These are phyloP conservation scores for Sarcophaga variegata DNA, from an alignment of 2,888 invertebrate genomes.

Conservation along the genomic window DNA sequence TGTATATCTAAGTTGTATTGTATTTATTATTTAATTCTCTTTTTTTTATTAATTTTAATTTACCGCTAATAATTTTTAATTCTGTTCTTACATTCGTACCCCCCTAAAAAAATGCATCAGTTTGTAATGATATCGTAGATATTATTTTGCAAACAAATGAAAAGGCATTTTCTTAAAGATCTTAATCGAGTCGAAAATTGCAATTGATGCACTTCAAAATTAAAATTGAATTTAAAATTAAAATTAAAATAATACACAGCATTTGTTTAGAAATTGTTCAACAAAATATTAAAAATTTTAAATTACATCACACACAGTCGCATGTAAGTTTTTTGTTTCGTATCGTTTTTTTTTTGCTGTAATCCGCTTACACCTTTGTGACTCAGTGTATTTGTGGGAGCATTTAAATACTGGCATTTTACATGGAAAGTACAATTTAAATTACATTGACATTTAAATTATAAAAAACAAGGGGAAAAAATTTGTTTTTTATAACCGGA, in stretches of 20 bases:
- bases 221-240: not conserved
- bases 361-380: not conserved
- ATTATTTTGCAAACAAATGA: not conserved
- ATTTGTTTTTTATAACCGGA: not conserved
- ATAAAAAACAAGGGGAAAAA: not conserved
- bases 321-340: no score
- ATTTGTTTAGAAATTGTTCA: no score
- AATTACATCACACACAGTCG: no score
- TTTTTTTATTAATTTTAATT: conserved; percentile 15
- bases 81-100: not conserved
- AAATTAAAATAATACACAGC: no score
- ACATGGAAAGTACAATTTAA: not conserved
- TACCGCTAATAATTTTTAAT: conserved; percentile 9
- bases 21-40: conserved; percentile 21
- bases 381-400: not conserved
- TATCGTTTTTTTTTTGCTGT: no score
- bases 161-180: not conserved
- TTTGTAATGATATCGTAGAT: not conserved
- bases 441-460: not conserved
- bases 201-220: not conserved
- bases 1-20: not conserved
- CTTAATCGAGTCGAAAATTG: not conserved
- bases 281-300: no score
- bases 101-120: not conserved
- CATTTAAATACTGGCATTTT: not conserved